Percentiles rank a stretch among this genome's conserved stretches.
These are phyloP conservation scores for Boloria selene DNA, from an alignment of 2,888 invertebrate genomes.

Conservation along the genomic window DNA sequence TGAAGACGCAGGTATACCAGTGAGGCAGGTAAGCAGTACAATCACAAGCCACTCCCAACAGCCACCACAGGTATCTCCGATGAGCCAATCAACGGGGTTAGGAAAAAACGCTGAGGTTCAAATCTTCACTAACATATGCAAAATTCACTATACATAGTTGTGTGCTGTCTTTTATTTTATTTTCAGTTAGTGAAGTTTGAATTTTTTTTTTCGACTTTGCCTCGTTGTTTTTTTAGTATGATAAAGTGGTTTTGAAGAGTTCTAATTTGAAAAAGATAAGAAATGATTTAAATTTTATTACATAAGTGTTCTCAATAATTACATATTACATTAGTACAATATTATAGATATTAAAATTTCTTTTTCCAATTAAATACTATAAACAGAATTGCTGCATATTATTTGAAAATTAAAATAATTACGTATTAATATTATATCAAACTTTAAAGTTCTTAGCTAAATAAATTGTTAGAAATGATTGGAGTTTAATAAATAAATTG, in stretches of 20 bases:
- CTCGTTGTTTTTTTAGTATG: conserved; percentile 1
- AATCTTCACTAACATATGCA: conserved; percentile 67
- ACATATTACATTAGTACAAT: too few species aligned
- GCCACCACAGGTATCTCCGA: conserved; percentile 59
- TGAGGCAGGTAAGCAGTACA: conserved; percentile 84
- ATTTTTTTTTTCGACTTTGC: conserved; percentile 45
- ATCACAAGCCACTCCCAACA: conserved; percentile 65
- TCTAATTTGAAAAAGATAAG: too few species aligned
- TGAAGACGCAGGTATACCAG: conserved; percentile 92
- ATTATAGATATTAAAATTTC: too few species aligned
- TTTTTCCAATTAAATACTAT: too few species aligned
- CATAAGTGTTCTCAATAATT: too few species aligned
- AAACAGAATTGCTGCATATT: too few species aligned
- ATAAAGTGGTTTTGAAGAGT: too few species aligned
- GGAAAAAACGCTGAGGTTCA: conserved; percentile 82
- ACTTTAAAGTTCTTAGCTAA: too few species aligned
- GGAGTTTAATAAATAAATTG: too few species aligned
- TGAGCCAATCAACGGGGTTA: conserved; percentile 67
- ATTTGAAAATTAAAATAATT: too few species aligned
- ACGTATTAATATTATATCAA: too few species aligned
- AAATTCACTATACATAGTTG: conserved; percentile 44
- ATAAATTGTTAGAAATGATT: neutral
- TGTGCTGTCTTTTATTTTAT: conserved; percentile 53
- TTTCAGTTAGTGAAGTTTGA: conserved; percentile 59
- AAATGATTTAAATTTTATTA: too few species aligned